Evolutionary conservation across 2,888 invertebrate species (phyloP).

Genomic region (Taphrorychus bicolor): DNA sequence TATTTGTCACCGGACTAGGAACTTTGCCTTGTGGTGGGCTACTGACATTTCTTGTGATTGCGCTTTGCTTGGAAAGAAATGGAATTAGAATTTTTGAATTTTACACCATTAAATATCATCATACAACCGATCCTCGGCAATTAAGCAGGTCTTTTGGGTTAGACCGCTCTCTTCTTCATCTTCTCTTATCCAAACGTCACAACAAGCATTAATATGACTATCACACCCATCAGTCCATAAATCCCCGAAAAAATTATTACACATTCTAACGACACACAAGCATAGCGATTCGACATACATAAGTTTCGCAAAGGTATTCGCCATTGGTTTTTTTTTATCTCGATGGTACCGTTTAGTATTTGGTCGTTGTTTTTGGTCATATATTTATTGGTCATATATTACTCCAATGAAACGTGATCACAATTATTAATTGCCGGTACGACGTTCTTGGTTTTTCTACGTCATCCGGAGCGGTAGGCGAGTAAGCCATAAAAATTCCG

Average conservation of each 20-base stretch:
- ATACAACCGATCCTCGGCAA: too few species aligned
- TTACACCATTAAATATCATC: too few species aligned
- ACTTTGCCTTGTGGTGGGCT: too few species aligned
- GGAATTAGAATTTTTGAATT: too few species aligned
- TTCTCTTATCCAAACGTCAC: too few species aligned
- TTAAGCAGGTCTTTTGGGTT: too few species aligned
- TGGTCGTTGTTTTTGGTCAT: conserved; percentile 40
- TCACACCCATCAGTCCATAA: conserved; percentile 11
- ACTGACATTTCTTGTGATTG: too few species aligned
- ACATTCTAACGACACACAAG: conserved; percentile 23
- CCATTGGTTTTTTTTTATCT: conserved; percentile 19
- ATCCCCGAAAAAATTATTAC: conserved; percentile 18
- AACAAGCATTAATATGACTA: conserved; percentile 1
- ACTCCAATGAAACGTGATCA: conserved; percentile 30
- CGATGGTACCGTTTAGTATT: conserved; percentile 39
- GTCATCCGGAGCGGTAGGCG: conserved; percentile 28
- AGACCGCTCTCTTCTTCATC: too few species aligned
- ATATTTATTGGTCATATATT: conserved; percentile 42
- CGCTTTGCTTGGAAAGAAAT: too few species aligned
- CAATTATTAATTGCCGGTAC: conserved; percentile 36
- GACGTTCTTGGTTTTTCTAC: conserved; percentile 35
- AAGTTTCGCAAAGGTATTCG: conserved; percentile 35
- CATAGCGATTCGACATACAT: conserved; percentile 11
- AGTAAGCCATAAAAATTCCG: conserved; percentile 37
- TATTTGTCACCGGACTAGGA: too few species aligned